Conservation (phyloP, 2,888 invertebrate species). For the Agriopis leucophaearia region DNA sequence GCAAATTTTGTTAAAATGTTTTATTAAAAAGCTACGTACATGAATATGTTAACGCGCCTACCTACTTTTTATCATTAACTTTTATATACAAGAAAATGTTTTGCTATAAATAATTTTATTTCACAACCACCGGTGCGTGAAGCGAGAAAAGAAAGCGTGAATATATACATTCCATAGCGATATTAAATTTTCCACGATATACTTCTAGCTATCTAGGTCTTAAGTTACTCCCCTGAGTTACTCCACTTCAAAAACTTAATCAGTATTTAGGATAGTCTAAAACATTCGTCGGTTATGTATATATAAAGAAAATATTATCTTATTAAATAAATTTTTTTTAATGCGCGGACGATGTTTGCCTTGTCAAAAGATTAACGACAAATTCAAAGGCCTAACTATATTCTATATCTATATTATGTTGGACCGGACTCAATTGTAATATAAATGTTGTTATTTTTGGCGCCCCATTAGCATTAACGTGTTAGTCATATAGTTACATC, state of each 20-base stretch:
- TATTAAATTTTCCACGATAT: constrained; percentile 1
- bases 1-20: no score
- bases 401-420: constrained; percentile 13
- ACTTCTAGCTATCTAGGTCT: constrained; percentile 7
- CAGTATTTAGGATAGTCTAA: not conserved
- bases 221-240: constrained; percentile 17
- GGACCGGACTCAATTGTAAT: constrained; percentile 18
- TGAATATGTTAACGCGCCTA: not conserved
- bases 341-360: constrained; percentile 23
- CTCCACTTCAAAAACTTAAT: not conserved
- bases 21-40: not conserved
- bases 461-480: constrained; percentile 30
- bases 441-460: constrained; percentile 31
- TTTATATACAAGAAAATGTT: constrained; percentile 9
- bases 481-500: constrained; percentile 49
- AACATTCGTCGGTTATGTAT: constrained; percentile 1
- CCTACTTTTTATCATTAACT: constrained; percentile 1
- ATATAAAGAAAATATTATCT: not conserved
- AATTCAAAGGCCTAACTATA: constrained; percentile 19
- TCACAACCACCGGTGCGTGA: constrained; percentile 20
- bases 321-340: constrained; percentile 7
- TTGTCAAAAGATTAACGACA: constrained; percentile 32
- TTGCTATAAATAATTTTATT: constrained; percentile 26
- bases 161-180: constrained; percentile 27
- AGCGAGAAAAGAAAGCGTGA: constrained; percentile 30